A percentile compares a stretch with the other conserved stretches of the same genome.
These are phyloP conservation scores for Avahi laniger DNA, from an alignment of 2,797 vertebrate genomes.

Conservation along the genomic window DNA sequence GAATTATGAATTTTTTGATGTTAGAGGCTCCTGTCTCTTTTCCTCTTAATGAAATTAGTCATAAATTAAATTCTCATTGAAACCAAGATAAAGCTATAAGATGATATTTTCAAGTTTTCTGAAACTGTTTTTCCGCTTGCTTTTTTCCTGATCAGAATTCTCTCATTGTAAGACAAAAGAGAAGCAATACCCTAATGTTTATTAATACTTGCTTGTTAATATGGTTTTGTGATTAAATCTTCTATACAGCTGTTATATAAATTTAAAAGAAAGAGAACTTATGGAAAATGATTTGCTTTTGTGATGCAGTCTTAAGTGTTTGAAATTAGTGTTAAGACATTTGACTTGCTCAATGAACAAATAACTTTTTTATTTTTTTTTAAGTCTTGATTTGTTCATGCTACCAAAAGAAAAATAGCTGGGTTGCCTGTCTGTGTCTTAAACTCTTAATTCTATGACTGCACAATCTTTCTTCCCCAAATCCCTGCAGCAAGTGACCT, in stretches of 20 bases:
- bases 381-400: conserved; percentile 84
- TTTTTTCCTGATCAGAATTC: conserved; percentile 65
- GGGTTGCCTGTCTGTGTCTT: conserved; percentile 89
- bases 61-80: conserved; percentile 76
- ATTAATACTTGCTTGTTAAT: conserved; percentile 82
- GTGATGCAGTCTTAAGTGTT: conserved; percentile 81
- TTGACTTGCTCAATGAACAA: conserved; percentile 83
- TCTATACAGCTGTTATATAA: conserved; percentile 76
- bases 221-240: conserved; percentile 82
- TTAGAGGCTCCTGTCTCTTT: conserved; percentile 44
- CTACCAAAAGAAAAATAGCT: conserved; percentile 84
- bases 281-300: conserved; percentile 77
- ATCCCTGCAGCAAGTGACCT: conserved; percentile 94
- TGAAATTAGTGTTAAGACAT: conserved; percentile 85
- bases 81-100: conserved; percentile 55
- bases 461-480: conserved; percentile 88
- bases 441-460: conserved; percentile 88
- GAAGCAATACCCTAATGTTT: conserved; percentile 75
- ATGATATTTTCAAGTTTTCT: conserved; percentile 49
- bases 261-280: conserved; percentile 80
- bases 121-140: not conserved
- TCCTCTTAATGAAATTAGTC: conserved; percentile 59
- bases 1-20: conserved; percentile 72
- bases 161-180: conserved; percentile 68
- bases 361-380: conserved; percentile 86